Base-by-base conservation (phyloP, 1,140 invertebrate genomes). In the Bombus confusus region DNA sequence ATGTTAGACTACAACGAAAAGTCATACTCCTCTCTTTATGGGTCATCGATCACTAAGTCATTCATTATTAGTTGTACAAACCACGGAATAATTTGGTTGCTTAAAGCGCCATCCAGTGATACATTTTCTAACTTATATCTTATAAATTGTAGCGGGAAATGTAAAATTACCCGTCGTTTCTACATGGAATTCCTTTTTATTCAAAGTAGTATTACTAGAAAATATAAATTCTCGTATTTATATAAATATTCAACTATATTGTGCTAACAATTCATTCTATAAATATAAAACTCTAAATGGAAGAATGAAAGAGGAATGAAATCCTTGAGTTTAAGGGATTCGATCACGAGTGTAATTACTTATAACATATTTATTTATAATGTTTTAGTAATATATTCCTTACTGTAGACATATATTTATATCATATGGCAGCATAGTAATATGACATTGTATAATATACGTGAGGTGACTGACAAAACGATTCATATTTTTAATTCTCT, bases 351-450 rank as follows among this genome's bases (percentile, higher is more conserved):
- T n/a, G n/a, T 34, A 47, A 59, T 69, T 89, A 92, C 90, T 93
- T 92, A 91, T 91, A 92, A 92, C 90, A 93, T 93, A 94, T 93
- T 94, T 92, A 91, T 93, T 94, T 93, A 89, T 93, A 94, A 94
- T 94, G 90, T 92, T 93, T 94, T 93, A 94, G 88, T 94, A 93
- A 94, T 95, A 93, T 95, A 94, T 91, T 94, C 88, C 93, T 94
- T 95, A 95, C 91, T 91, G 90, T 94, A 95, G 93, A 95, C 94
- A 95, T 95, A 92, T 95, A 95, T 95, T 95, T 94, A 94, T 95
- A 95, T 93, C 93, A 89, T 93, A 94, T 95, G 94, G 93, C 93
- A 95, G 95, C 93, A 93, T 95, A 94, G 93, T 94, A 94, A 93
- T 87, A 94, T 94, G 93, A 94, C 92, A 93, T 93, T 94, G 90